Base-by-base conservation (phyloP, 2,888 invertebrate genomes). In the Eupeodes luniger region DNA sequence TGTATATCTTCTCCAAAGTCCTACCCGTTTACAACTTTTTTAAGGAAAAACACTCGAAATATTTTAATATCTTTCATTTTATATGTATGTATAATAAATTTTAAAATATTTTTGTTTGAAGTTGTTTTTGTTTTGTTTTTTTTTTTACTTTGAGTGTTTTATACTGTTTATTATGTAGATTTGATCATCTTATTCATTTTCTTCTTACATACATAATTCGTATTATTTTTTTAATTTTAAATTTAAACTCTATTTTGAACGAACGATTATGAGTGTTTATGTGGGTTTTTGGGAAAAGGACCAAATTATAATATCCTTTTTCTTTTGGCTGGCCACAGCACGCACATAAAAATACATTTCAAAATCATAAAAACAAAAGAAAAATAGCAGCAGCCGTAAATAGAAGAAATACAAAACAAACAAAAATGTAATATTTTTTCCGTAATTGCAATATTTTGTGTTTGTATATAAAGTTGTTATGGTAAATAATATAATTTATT, bases 51-150 rank as follows among this genome's bases (percentile, higher is more conserved):
- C 51, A 61, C 40, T n/a, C n/a, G 55, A 47, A 3, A 7, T n/a
- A 74, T 44, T 62, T 84, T 84, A 75, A 61, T 76, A 84, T 80
- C 70, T 69, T 67, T 70, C 72, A 19, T 77, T 86, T 79, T 80
- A 64, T 80, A 83, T 87, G 82, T 83, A 86, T 81, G 82, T 83
- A 87, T 82, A 86, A 79, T 86, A 82, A 81, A 82, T 74, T 78
- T 67, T 83, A 83, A 76, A 80, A 83, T 83, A 87, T 79, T 75
- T 69, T 62, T 1, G 59, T 59, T 84, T 59, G 11, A 40, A 62
- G 16, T 62, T 62, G 11, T 62, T 61, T 61, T 59, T n/a, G 5
- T 53, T 51, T 51, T 12, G 5, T 49, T 14, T 49, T 62, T 9
- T 47, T 74, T 66, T 75, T 81, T 74, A 5, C 74, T 74, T 69